Conservation (phyloP, 1,140 invertebrate species). For the Aporrectodea caliginosa region DNA sequence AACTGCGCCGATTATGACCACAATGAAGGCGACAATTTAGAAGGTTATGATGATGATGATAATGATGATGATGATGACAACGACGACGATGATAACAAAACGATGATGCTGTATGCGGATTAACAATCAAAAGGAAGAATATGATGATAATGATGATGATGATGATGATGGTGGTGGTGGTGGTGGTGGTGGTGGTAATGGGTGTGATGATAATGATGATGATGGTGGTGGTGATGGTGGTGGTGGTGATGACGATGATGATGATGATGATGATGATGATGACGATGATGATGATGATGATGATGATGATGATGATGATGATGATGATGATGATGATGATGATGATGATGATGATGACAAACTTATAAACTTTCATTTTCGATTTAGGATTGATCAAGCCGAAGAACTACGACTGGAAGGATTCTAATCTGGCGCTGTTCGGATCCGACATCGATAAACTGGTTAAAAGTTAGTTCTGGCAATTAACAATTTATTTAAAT, state of each 20-base stretch:
- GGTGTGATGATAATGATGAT: slow-evolving; percentile 19
- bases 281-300: slow-evolving; percentile 16
- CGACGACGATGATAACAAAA: too few species aligned
- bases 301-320: slow-evolving; percentile 21
- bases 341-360: slow-evolving; percentile 26
- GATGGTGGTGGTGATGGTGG: slow-evolving; percentile 13
- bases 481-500: too few species aligned
- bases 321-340: slow-evolving; percentile 22
- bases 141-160: slow-evolving; percentile 23
- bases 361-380: too few species aligned
- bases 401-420: slow-evolving; percentile 50
- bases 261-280: slow-evolving; percentile 17
- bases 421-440: slow-evolving; percentile 46
- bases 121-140: too few species aligned
- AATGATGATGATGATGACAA: too few species aligned
- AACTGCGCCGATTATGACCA: too few species aligned
- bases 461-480: slow-evolving; percentile 45
- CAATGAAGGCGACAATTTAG: too few species aligned
- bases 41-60: too few species aligned
- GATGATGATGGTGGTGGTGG: slow-evolving; percentile 11
- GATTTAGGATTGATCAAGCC: slow-evolving; percentile 39
- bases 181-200: slow-evolving; percentile 16
- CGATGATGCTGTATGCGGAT: too few species aligned
- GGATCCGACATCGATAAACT: slow-evolving; percentile 42
- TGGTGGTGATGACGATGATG: slow-evolving; percentile 9